Evolutionary conservation across 1,140 invertebrate genomes (phyloP).

Genomic region (Drosophila oshimai): DNA sequence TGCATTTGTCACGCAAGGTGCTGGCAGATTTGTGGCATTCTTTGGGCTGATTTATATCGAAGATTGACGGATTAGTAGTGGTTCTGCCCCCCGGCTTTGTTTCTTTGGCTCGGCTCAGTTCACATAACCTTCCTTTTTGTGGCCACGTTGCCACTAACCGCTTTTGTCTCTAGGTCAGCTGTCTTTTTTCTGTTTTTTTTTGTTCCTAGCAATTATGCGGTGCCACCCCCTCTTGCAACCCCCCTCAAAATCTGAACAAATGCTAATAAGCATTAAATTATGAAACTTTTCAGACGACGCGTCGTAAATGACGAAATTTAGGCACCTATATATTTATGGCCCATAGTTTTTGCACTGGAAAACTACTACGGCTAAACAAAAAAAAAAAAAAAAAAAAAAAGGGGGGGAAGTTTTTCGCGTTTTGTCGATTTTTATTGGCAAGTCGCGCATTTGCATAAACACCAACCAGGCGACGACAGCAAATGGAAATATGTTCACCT

Average conservation of each 20-base stretch:
- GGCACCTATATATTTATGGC: constrained; percentile 78
- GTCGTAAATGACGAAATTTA: constrained; percentile 79
- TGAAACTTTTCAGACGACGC: constrained; percentile 67
- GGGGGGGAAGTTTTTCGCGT: constrained; percentile 21
- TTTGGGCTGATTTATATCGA: constrained; percentile 44
- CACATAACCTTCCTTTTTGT: constrained; percentile 14
- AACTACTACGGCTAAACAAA: constrained; percentile 25
- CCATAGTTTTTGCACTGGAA: constrained; percentile 80
- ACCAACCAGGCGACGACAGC: constrained; percentile 15
- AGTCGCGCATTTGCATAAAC: constrained; percentile 77
- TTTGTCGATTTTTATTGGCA: constrained; percentile 65
- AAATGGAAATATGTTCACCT: constrained; percentile 58
- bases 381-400: background rate
- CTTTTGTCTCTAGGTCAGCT: constrained; percentile 8
- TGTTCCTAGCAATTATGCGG: constrained; percentile 11
- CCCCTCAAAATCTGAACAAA: constrained; percentile 26
- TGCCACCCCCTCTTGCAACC: background rate
- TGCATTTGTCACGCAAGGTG: constrained; percentile 36
- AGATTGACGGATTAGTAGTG: constrained; percentile 34
- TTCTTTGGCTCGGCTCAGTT: constrained; percentile 10
- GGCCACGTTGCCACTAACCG: background rate
- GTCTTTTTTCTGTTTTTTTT: background rate
- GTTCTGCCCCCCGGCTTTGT: background rate
- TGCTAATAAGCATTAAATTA: constrained; percentile 80
- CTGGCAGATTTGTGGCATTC: constrained; percentile 37